A percentile compares a stretch with the other conserved stretches of the same genome.
Conservation (phyloP, 2,888 invertebrate species). For the Cantharis flavilabris region DNA sequence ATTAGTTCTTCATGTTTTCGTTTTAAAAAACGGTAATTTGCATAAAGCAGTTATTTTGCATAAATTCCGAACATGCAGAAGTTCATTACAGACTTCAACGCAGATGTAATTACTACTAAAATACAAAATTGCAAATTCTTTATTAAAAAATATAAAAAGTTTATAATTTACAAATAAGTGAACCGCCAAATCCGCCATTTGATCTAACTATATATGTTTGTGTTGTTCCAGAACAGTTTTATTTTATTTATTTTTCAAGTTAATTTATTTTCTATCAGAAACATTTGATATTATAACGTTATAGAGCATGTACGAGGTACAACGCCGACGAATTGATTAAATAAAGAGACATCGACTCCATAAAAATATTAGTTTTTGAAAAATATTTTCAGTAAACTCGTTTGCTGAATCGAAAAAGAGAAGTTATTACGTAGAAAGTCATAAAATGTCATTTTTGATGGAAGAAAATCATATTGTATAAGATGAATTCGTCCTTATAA, state of each 20-base stretch:
- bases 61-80: background rate
- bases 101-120: background rate
- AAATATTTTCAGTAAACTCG: background rate
- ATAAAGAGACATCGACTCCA: background rate
- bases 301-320: background rate
- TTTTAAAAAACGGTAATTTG: background rate
- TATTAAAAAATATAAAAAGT: background rate
- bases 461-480: background rate
- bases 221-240: background rate
- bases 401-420: background rate
- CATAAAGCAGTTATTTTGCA: background rate
- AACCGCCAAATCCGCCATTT: background rate
- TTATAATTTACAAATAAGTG: background rate
- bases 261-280: background rate
- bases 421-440: background rate
- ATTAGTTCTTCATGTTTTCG: background rate
- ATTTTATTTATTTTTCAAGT: background rate
- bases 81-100: background rate
- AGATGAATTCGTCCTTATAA: background rate
- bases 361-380: background rate
- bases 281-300: background rate
- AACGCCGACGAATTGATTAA: background rate
- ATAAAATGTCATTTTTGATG: background rate
- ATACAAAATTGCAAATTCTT: background rate
- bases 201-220: background rate